Base-by-base conservation (phyloP, 2,797 vertebrate species). In the Onychomys torridus region DNA sequence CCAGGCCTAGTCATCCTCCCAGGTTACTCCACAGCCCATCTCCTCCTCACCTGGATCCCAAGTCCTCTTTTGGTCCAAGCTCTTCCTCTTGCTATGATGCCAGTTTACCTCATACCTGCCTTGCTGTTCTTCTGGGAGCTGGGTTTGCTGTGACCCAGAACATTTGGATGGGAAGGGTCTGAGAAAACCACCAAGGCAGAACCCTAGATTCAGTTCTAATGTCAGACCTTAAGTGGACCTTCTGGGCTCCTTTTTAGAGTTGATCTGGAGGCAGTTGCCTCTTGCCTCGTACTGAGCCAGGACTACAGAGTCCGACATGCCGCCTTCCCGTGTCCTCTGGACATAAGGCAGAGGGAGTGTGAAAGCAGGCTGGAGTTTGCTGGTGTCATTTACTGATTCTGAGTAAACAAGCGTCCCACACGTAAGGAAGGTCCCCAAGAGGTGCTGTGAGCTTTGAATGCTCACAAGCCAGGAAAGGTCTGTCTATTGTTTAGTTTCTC, bases 401-500 rank as follows among this genome's bases (percentile, higher is more conserved):
- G 86, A 90, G 52, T 78, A 52, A 93, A 91, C 40, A 94, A 84
- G 29, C 4, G 61, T 78, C 29, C 40, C 43, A 14, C 29, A 67
- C 11, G 2, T 85, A 82, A 81, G 2, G 17, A 89, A 63, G 67
- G 73, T 75, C 93, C 93, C 65, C 37, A n/a, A 61, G 52, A 88
- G 37, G 40, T 13, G 81, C 3, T 96, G 2, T 49, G 23, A 77
- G 89, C 13, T 90, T 85, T 12, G 32, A 73, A 29, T 95, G 32
- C 91, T 81, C 83, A 67, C 37, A 34, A 81, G 13, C 34, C 78
- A 75, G n/a, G 37, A 78, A 87, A 94, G 6, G 14, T 29, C 46
- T 94, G 10, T 32, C 89, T 61, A 73, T 57, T 90, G 17, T 4
- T 94, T 86, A 78, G 34, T 77, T 91, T 92, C 78, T 97, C 27